These are phyloP conservation scores for Scyliorhinus canicula DNA, from an alignment of 2,797 vertebrate genomes.

Conservation along the genomic window DNA sequence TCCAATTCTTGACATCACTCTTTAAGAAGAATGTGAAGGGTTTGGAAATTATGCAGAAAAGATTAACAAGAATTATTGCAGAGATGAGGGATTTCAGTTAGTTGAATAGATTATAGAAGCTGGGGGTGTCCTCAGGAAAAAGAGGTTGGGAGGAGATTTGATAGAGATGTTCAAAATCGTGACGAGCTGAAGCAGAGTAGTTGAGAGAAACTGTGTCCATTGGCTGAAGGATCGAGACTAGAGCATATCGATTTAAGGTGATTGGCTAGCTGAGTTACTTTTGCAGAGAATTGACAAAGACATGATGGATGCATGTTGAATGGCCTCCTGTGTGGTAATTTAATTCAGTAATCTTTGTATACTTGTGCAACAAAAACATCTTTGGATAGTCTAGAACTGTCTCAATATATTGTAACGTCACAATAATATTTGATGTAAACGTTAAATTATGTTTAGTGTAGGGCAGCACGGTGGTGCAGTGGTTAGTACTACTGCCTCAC, in stretches of 20 bases:
- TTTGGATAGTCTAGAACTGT: background rate
- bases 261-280: no score
- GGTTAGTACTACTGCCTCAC: no score
- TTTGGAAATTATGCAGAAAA: background rate
- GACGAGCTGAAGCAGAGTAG: background rate
- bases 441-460: constrained; percentile 25
- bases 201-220: background rate
- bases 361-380: background rate
- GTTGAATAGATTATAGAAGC: background rate
- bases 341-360: background rate
- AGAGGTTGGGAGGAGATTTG: background rate
- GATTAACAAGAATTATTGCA: background rate
- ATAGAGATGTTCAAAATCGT: background rate
- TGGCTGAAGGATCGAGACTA: background rate
- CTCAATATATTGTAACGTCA: background rate
- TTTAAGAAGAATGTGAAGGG: background rate
- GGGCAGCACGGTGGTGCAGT: no score
- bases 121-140: background rate
- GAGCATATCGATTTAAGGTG: no score
- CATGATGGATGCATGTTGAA: no score
- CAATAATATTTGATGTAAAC: background rate
- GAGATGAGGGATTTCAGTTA: background rate
- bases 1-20: background rate
- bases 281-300: no score
- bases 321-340: no score